Evolutionary conservation across 1,140 invertebrate species (phyloP), one percentile per base, ranked within the genome.

Genomic region (Acromyrmex echinatior): DNA sequence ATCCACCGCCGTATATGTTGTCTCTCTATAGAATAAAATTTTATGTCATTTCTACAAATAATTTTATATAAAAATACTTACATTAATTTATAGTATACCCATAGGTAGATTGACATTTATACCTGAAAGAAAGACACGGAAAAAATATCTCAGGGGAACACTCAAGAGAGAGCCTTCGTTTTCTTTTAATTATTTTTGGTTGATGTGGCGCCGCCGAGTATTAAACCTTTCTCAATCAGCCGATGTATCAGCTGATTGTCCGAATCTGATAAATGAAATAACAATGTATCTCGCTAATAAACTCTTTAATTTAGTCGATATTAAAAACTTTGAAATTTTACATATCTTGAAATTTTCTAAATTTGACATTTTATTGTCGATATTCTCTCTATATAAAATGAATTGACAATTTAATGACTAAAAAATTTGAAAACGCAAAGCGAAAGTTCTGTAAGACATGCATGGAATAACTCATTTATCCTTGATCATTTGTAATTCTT

Each of bases 31-130:
- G 10, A 12, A 78, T 78, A 2, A 77, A 77, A 65, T n/a, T 51
- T 45, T 35, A 56, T 18, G 2, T 79, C 18, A 66, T 0, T 58
- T 58, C 4, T 71, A 16, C 39, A 81, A 71, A 73, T 60, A n/a
- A 71, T 45, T 18, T 49, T 58, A 58, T 45, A 49, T 60, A 49
- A 7, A 45, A 56, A 81, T 81, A 81, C 79, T 81, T 73, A 81
- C 79, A 71, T 49, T 45, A 58, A 18, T 25, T 3, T 1, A 14
- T 81, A 45, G 53, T n/a, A 6, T 35, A 58, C 25, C 49, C 66
- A 45, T 10, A 51, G 18, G 16, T 18, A 71, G 79, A 3, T 45
- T 31, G 6, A 58, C 3, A 28, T 63, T 45, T 71, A 49, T 14
- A 71, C 16, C 79, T 81, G 65, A 58, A 81, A 81, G 14, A 56